Evolutionary conservation across 2,113 vertebrate species (phyloP).

Genomic region (Zosterops pallidus): DNA sequence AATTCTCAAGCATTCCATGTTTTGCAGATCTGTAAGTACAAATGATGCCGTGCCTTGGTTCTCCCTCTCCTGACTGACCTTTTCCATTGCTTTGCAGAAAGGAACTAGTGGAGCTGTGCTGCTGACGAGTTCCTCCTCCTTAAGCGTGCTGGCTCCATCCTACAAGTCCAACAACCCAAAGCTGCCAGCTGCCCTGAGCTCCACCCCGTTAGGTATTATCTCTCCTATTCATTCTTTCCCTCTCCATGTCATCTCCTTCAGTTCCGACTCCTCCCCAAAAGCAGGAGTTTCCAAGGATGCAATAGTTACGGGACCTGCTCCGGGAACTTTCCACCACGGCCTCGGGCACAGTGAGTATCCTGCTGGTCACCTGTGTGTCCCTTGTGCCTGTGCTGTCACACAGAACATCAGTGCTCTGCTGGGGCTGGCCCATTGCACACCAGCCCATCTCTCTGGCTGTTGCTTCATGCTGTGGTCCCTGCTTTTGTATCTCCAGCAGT

Average conservation of each 20-base stretch:
- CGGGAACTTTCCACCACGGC: constrained; percentile 82
- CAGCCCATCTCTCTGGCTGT: neutral
- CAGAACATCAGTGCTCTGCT: neutral
- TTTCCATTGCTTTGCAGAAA: constrained; percentile 71
- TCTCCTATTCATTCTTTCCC: constrained; percentile 78
- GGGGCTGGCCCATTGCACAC: neutral
- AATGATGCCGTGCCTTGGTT: neutral
- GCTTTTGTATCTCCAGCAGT: neutral
- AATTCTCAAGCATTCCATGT: neutral
- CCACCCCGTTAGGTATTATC: constrained; percentile 73
- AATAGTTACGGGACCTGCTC: constrained; percentile 79
- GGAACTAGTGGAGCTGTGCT: constrained; percentile 78
- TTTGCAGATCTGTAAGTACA: neutral
- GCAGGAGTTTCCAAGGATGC: constrained; percentile 79
- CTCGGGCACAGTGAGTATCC: constrained; percentile 82
- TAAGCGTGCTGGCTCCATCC: constrained; percentile 79
- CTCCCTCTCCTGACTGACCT: constrained; percentile 30
- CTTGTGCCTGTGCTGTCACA: constrained; percentile 5
- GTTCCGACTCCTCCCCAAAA: constrained; percentile 74
- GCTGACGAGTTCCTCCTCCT: constrained; percentile 76
- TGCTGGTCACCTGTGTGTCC: neutral
- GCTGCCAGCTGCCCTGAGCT: constrained; percentile 74
- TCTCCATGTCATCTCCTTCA: constrained; percentile 77
- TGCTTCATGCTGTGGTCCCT: neutral
- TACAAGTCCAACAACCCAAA: constrained; percentile 79